Evolutionary conservation across 2,888 invertebrate species (phyloP), one percentile per base, ranked within the genome.

Genomic region (Galeopsomyia nigrocyanea): DNA sequence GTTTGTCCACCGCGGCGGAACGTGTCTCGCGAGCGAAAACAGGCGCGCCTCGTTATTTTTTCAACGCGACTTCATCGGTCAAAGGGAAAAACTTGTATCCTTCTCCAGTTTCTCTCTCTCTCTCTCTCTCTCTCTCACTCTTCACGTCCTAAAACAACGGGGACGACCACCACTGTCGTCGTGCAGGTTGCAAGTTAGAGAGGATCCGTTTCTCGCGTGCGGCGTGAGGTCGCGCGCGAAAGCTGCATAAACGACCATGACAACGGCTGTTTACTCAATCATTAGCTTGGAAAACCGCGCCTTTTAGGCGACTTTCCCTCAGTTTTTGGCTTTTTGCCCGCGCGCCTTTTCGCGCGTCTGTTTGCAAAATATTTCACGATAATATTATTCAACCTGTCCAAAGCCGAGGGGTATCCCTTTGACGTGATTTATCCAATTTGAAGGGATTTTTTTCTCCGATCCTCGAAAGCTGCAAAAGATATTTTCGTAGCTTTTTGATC

Each of bases 221-320:
- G 79, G 80, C 82, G 82, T 81, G 82, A 81, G 82, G 80, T 82
- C 82, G 78, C 77, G 78, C 77, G 19, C 31, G 65, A 56, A 71
- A 66, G 58, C 65, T 70, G 65, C 58, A 19, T 47, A 68, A 68
- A 62, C 62, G 53, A 26, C 47, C 21, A 50, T 63, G 56, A 50
- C 57, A 19, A 63, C 60, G 53, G 17, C 26, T 71, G 49, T 71
- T 71, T 65, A 21, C 55, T 61, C 71, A 61, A 66, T 61, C 71
- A 55, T 66, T 71, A 67, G 50, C 46, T 5, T 26, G 50, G 16
- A 46, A 56, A n/a, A 57, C 46, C 55, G 39, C 7, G 39, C 50
- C 55, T 22, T 71, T 56, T 55, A 60, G 55, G 60, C 57, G 65
- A 65, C 13, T 50, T 31, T 19, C 9, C 49, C n/a, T 1, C 14